Evolutionary conservation across 1,140 invertebrate genomes (phyloP), one percentile per base, ranked within the genome.

Genomic region (Orius insidiosus): DNA sequence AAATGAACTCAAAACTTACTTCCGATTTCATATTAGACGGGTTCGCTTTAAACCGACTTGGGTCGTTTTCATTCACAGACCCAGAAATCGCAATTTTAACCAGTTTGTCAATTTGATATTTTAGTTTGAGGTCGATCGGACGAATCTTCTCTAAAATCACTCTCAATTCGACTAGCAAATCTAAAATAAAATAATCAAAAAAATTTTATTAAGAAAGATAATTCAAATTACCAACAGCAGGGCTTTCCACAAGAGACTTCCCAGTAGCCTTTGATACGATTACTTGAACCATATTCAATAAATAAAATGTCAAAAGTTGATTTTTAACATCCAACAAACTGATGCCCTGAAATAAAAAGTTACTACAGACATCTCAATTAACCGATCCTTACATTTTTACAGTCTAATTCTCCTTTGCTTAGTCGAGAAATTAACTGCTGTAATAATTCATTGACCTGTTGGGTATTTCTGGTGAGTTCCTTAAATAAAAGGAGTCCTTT

Each of bases 21-120:
- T 46, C 32, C 1, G 43, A 10, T 7, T 24, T 11, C 50, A 55
- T 50, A 33, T 49, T 51, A 11, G 36, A 74, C 18, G 85, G 85
- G 69, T 90, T 78, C 19, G 88, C 76, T 65, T 72, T 72, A 58
- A 81, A 90, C 47, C 74, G 68, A 49, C 76, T 74, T 24, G 87
- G 83, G 70, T 93, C 85, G 60, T 79, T 70, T 56, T 74, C 70
- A 58, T 70, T 72, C 44, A 71, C 69, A 3, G 69, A 69, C 9
- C 82, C 82, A 46, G 75, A 77, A 13, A 78, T 72, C 39, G 85
- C 81, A 47, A 76, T 80, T 62, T 86, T 88, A 1, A 95, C 76
- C 47, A 95, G 66, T 66, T 96, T 96, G 61, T 96, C 87, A 60
- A 97, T 88, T 69, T 96, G 89, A 67, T 96, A 94, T 60, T 92